phyloP scores from a whole-genome alignment of 1,140 invertebrate species.

The Drosophila seguyi region DNA sequence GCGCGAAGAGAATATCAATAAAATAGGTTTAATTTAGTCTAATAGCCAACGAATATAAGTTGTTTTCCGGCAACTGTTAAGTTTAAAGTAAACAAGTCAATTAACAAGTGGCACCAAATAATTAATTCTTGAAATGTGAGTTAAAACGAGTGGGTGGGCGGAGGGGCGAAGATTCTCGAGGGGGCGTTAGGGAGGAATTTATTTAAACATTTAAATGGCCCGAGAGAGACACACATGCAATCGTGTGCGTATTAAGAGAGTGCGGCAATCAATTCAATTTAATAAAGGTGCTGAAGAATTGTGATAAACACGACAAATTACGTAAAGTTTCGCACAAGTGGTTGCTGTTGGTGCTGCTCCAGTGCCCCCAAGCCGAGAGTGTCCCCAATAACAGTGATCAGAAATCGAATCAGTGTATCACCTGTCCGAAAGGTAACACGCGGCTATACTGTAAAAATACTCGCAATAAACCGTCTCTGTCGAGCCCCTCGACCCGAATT shows the following conservation, averaged over 20 bases:
- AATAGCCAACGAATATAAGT: conserved; percentile 18
- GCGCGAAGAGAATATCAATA: conserved; percentile 43
- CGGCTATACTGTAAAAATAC: conserved; percentile 17
- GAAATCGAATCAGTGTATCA: conserved; percentile 6
- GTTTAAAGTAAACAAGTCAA: conserved; percentile 66
- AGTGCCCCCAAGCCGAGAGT: conserved; percentile 10
- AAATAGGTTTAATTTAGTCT: conserved; percentile 37
- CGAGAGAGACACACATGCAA: conserved; percentile 25
- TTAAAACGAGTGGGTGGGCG: conserved; percentile 1
- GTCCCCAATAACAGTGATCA: conserved; percentile 28
- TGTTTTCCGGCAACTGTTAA: conserved; percentile 24
- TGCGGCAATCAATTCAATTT: conserved; percentile 59
- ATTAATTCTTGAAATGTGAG: conserved; percentile 54
- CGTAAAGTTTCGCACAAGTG: conserved; percentile 47
- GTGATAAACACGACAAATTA: conserved; percentile 46
- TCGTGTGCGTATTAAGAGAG: conserved; percentile 22
- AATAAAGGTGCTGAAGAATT: conserved; percentile 27
- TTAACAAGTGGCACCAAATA: conserved; percentile 38
- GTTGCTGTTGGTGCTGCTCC: conserved; percentile 11
- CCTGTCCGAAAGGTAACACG: conserved; percentile 36
- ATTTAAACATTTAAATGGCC: conserved; percentile 61
- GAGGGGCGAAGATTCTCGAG: neutral
- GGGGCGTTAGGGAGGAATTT: conserved; percentile 26
- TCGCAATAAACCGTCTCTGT: conserved; percentile 20
- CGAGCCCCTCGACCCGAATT: conserved; percentile 23